A percentile compares a stretch with the other conserved stretches of the same genome.
Evolutionary conservation across 2,888 invertebrate species (phyloP).

Genomic region (Platycheirus rosarum): DNA sequence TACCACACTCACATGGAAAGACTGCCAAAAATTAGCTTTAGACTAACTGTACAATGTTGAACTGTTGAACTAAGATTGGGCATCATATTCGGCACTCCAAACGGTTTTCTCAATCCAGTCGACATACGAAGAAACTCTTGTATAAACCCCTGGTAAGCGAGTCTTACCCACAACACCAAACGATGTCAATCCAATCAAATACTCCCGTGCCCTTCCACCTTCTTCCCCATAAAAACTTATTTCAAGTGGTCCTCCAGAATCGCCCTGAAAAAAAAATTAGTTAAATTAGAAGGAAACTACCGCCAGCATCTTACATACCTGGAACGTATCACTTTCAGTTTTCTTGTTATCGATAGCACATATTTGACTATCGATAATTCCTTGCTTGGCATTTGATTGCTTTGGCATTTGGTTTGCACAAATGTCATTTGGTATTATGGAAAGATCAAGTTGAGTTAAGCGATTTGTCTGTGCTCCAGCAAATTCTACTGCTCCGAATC

Average conservation of each 20-base stretch:
- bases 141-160: constrained; percentile 80
- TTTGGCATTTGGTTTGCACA: constrained; percentile 78
- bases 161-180: constrained; percentile 80
- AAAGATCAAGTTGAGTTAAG: constrained; percentile 79
- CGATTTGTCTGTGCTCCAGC: constrained; percentile 79
- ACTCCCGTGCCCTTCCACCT: constrained; percentile 76
- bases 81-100: constrained; percentile 75
- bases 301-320: constrained; percentile 76
- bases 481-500: constrained; percentile 85
- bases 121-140: constrained; percentile 78
- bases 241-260: constrained; percentile 81
- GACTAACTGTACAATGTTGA: too few relatives aligned
- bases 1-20: too few relatives aligned
- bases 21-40: too few relatives aligned
- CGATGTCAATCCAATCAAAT: constrained; percentile 81
- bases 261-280: constrained; percentile 76
- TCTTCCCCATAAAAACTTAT: constrained; percentile 77
- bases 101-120: constrained; percentile 81
- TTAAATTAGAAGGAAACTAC: not conserved
- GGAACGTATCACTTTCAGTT: constrained; percentile 80
- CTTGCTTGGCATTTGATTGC: constrained; percentile 76
- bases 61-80: not conserved
- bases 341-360: constrained; percentile 79
- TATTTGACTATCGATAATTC: constrained; percentile 79
- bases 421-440: constrained; percentile 78